Conservation (phyloP, 1,140 invertebrate species). For the Pseudomyrmex gracilis region DNA sequence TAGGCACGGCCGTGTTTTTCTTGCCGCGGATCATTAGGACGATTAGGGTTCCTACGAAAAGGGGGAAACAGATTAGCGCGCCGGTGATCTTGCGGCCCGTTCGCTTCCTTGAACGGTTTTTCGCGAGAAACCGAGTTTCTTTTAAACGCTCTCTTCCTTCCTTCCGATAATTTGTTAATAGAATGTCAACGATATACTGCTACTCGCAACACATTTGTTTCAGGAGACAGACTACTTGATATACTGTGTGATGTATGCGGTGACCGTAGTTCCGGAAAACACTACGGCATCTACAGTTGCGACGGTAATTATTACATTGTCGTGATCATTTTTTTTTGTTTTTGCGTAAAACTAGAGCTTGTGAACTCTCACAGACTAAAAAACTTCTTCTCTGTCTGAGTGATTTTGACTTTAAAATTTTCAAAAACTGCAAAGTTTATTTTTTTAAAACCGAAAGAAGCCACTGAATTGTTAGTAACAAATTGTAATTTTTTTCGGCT, state of each 20-base stretch:
- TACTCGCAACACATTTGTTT: constrained; percentile 75
- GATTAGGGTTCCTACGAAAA: constrained; percentile 82
- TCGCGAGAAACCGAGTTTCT: constrained; percentile 19
- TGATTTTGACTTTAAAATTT: too few species aligned
- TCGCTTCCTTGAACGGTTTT: constrained; percentile 66
- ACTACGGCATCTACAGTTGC: constrained; percentile 98
- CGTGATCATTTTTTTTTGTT: too few species aligned
- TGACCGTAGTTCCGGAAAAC: constrained; percentile 98
- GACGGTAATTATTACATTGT: constrained; percentile 90
- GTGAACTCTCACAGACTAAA: too few species aligned
- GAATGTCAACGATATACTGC: neutral
- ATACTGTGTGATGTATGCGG: constrained; percentile 99
- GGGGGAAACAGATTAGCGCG: constrained; percentile 83
- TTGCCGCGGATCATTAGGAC: constrained; percentile 85
- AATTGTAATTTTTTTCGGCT: too few species aligned
- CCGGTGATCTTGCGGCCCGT: constrained; percentile 64
- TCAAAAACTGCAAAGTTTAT: too few species aligned
- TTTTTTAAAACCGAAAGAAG: too few species aligned
- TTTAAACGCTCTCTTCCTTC: constrained; percentile 15
- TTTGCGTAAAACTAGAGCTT: too few species aligned
- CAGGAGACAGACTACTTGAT: constrained; percentile 96
- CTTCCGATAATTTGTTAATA: neutral
- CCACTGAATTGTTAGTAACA: too few species aligned
- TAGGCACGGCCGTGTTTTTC: constrained; percentile 83
- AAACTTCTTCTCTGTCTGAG: too few species aligned